A percentile compares a stretch with the other conserved stretches of the same genome.
Conservation (phyloP, 2,113 vertebrate genomes). For the Phasianus colchicus region DNA sequence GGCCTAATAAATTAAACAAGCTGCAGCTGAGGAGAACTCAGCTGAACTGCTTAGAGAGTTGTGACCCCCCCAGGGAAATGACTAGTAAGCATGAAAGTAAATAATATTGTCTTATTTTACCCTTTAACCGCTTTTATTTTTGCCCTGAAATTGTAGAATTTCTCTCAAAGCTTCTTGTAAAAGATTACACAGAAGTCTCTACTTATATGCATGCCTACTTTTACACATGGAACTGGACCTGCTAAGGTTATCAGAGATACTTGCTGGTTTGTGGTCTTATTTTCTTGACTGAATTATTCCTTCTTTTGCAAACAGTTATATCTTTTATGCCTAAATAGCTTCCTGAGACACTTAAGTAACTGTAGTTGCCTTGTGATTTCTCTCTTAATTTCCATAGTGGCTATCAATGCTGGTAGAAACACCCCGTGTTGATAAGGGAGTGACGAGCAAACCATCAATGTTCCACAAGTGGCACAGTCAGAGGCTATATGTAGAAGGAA, state of each 20-base stretch:
- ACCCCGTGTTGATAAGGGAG: not conserved
- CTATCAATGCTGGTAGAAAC: not conserved
- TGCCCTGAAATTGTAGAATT: not conserved
- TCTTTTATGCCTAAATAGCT: not conserved
- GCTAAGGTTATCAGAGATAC: not conserved
- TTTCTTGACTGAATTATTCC: not conserved
- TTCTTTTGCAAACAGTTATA: not conserved
- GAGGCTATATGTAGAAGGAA: not conserved
- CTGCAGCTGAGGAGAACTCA: conserved; percentile 7
- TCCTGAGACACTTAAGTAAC: not conserved
- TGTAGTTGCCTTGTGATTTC: not conserved
- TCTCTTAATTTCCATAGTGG: not conserved
- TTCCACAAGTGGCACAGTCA: not conserved
- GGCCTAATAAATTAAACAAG: conserved; percentile 8
- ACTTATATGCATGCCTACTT: not conserved
- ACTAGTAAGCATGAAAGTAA: not conserved
- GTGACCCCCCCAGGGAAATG: too few relatives aligned
- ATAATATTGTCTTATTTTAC: not conserved
- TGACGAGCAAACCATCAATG: fast-evolving
- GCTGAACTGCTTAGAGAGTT: not conserved
- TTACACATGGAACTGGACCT: not conserved
- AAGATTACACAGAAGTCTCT: not conserved
- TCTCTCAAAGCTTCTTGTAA: not conserved
- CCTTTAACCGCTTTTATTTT: not conserved
- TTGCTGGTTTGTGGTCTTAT: not conserved